Evolutionary conservation across 2,888 invertebrate genomes (phyloP), one percentile per base, ranked within the genome.

Genomic region (Campoplex capitator): DNA sequence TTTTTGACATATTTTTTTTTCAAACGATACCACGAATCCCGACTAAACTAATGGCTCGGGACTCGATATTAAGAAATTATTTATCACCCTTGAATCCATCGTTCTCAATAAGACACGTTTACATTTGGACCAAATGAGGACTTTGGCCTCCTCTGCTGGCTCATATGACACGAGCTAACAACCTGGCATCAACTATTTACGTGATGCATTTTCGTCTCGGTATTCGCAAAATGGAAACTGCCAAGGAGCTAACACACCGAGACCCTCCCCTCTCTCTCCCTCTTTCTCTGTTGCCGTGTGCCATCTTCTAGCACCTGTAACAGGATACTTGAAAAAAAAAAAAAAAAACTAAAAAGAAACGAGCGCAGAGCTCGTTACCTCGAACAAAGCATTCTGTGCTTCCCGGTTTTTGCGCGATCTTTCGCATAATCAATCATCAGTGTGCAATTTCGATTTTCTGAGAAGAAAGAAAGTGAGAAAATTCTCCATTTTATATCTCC

Each of bases 281-380:
- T 62, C 62, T 62, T 13, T 32, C 68, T 78, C 78, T 76, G 84
- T 87, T 83, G 87, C 84, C 38, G 84, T 85, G 87, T 83, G 78
- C 78, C 87, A 79, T 32, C 82, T 78, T 77, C 70, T 74, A 71
- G 67, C 81, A 85, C 84, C 87, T 82, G 87, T 85, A 87, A 87
- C 85, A 70, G 74, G 82, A 85, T 75, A 67, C 75, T 48, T 56
- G 8, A 75, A 65, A 76, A 56, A 23, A 23, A n/a, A 42, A 23
- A 45, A 23, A 9, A 35, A 23, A 23, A 23, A 23, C 23, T 0
- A 23, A 23, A 23, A 38, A 0, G 38, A 38, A 38, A 38, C 35
- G 51, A 54, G 11, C 54, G 18, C 11, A 6, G 38, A 38, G 9
- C 35, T 73, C 32, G 28, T 4, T 32, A 35, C 18, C 3, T 4